Base-by-base conservation (phyloP, 1,140 invertebrate genomes). In the Drosophila dunni region DNA sequence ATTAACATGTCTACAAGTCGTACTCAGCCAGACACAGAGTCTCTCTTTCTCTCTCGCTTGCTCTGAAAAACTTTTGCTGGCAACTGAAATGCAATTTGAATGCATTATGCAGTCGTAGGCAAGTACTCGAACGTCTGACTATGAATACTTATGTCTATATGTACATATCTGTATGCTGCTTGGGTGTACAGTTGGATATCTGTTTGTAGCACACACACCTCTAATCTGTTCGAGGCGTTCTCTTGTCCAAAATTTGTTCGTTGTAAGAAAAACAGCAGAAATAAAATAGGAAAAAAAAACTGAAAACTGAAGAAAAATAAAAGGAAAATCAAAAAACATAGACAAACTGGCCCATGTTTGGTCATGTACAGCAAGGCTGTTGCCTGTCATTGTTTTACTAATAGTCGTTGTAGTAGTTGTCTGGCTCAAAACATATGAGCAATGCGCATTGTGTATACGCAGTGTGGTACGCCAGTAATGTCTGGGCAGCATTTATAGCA, bases 331-430 rank as follows among this genome's bases (percentile, higher is more conserved):
- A 29, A 29, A 29, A 29, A 29, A 29, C 24, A 40, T 62, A 81
- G 78, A 81, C 79, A 74, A 78, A 60, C 72, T 83, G 73, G 77
- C 68, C 64, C 81, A 74, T 84, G 81, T 85, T 80, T 74, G 78
- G 81, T 77, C 81, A 51, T 84, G 81, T 84, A 74, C 78, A 80
- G 81, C 81, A 84, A 84, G 81, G 73, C 81, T 84, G 81, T 84
- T 84, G 81, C 77, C 66, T 84, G 81, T 84, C 81, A 84, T 84
- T 84, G 81, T 84, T 80, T 84, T 84, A 84, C 81, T 84, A 84
- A 84, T 84, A 84, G 81, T 78, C 75, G 60, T 56, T 79, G 81
- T 62, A 80, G 81, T 84, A 80, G 81, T 84, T 84, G 81, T 84
- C 70, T 78, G 79, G 63, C 79, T 78, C 70, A 63, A 71, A 76